Evolutionary conservation across 2,888 invertebrate genomes (phyloP).

Genomic region (Dynastes maya): DNA sequence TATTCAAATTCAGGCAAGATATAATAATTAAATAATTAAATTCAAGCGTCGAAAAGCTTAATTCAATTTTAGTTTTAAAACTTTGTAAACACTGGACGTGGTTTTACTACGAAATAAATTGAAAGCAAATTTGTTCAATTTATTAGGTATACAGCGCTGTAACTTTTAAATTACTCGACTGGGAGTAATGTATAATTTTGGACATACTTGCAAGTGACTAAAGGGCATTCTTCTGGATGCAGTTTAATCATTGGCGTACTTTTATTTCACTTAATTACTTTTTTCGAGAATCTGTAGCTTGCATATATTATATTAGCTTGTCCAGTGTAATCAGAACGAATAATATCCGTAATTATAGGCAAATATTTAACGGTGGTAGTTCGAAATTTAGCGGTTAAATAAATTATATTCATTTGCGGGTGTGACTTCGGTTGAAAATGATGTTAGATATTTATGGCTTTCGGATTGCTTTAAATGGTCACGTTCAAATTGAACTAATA

Average conservation of each 20-base stretch:
- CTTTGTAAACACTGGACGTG: slow-evolving; percentile 17
- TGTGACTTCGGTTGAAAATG: slow-evolving; percentile 9
- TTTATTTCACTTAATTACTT: too few relatives aligned
- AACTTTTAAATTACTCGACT: background rate
- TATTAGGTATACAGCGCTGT: slow-evolving; percentile 18
- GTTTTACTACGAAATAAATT: slow-evolving; percentile 8
- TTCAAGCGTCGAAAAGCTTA: background rate
- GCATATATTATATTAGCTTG: too few relatives aligned
- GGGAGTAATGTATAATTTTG: background rate
- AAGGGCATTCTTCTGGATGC: background rate
- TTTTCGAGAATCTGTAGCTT: too few relatives aligned
- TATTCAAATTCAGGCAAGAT: background rate
- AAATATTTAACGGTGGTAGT: slow-evolving; percentile 42
- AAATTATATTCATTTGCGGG: slow-evolving; percentile 14
- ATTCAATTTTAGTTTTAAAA: slow-evolving; percentile 28
- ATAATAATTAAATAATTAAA: slow-evolving; percentile 13
- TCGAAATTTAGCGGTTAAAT: slow-evolving; percentile 19
- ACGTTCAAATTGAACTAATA: slow-evolving; percentile 9
- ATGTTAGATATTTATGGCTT: slow-evolving; percentile 10
- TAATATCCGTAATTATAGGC: slow-evolving; percentile 43
- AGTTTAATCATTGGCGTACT: background rate
- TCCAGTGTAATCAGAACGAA: slow-evolving; percentile 26
- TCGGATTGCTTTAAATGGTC: slow-evolving; percentile 13
- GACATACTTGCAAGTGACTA: background rate
- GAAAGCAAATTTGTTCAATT: slow-evolving; percentile 23